Evolutionary conservation across 2,888 invertebrate genomes (phyloP).

Genomic region (Uropetala carovei): DNA sequence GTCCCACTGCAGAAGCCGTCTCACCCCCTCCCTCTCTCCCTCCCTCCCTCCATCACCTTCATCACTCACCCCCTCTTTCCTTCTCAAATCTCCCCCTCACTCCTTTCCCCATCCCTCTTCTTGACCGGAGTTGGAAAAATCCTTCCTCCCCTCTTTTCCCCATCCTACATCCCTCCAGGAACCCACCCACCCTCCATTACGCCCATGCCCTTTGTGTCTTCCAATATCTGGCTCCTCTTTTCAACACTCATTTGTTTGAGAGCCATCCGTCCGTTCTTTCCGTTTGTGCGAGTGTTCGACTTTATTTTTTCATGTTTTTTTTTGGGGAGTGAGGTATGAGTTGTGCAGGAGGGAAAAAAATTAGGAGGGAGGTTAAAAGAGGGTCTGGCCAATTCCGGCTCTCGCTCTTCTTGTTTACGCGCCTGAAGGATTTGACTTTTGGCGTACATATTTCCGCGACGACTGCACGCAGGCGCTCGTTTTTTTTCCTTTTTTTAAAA

Average conservation of each 20-base stretch:
- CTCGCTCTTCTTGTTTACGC: not conserved
- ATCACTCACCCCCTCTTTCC: not conserved
- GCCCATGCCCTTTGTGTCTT: not conserved
- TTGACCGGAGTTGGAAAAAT: not conserved
- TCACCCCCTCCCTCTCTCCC: not conserved
- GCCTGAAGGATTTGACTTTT: not conserved
- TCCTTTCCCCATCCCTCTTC: no score
- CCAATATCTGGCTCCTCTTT: not conserved
- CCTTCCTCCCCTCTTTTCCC: not conserved
- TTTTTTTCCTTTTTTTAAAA: not conserved
- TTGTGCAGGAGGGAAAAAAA: not conserved
- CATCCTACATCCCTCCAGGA: not conserved
- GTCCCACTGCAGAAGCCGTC: not conserved
- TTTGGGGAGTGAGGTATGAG: not conserved
- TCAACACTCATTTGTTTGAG: conserved; percentile 16
- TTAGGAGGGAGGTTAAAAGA: not conserved
- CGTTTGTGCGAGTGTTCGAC: not conserved
- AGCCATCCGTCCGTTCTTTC: conserved; percentile 31
- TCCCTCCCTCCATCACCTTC: not conserved
- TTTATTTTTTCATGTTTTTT: not conserved
- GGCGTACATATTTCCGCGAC: not conserved
- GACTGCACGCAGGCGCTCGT: not conserved
- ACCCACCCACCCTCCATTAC: not conserved
- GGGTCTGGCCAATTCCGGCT: not conserved
- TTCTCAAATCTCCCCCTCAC: not conserved